Percentiles rank a stretch among this genome's conserved stretches.
phyloP scores from a whole-genome alignment of 2,888 invertebrate genomes.

The Drosophila ezoana region DNA sequence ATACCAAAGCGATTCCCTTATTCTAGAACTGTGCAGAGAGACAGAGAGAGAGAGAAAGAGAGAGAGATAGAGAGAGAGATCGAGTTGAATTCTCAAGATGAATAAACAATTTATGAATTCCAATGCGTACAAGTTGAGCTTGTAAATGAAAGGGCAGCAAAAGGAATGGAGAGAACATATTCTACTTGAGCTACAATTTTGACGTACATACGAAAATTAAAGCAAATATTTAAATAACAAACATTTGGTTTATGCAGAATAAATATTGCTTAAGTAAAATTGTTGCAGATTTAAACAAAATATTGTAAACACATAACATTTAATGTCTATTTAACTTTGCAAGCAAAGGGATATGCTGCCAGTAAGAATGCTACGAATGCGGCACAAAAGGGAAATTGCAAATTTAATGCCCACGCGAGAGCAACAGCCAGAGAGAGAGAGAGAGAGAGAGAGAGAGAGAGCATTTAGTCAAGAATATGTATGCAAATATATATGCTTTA shows the following conservation, averaged over 20 bases:
- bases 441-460: background rate
- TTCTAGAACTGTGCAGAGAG: background rate
- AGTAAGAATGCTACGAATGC: background rate
- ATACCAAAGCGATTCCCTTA: slow-evolving; percentile 7
- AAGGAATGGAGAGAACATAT: background rate
- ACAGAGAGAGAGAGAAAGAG: background rate
- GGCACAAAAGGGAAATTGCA: background rate
- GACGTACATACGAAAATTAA: background rate
- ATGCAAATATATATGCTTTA: too few species aligned
- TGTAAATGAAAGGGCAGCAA: background rate
- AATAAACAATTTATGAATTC: slow-evolving; percentile 27
- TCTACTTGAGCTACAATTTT: background rate
- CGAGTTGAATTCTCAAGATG: background rate
- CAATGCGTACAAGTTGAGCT: background rate
- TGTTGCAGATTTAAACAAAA: too few species aligned
- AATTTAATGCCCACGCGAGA: background rate
- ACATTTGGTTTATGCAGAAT: background rate
- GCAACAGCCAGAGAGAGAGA: background rate
- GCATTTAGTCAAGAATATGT: background rate
- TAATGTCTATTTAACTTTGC: background rate
- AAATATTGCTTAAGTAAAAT: too few species aligned
- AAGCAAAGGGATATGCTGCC: background rate
- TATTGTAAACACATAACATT: too few species aligned
- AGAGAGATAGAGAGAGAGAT: background rate
- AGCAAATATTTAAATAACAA: background rate